Evolutionary conservation across 2,797 vertebrate species (phyloP).

Genomic region (Tinamus major): DNA sequence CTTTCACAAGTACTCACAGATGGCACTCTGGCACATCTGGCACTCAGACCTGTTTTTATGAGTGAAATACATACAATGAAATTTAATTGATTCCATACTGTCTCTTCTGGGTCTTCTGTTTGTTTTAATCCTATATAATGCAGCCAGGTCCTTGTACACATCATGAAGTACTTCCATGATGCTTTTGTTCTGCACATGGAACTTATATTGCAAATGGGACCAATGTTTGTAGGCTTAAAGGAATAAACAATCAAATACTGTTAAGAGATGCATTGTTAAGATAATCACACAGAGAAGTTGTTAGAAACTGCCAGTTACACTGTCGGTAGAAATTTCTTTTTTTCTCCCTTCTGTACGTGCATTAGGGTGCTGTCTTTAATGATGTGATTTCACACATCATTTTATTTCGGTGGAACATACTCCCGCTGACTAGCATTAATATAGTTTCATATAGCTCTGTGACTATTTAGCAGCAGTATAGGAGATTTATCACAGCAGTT

Average conservation of each 20-base stretch:
- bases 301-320: not conserved
- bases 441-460: not conserved
- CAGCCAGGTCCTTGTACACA: not conserved
- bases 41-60: not conserved
- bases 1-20: not conserved
- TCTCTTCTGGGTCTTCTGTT: not conserved
- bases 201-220: not conserved
- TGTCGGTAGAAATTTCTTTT: not conserved
- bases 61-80: not conserved
- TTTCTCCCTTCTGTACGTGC: not conserved
- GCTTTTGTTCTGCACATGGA: not conserved
- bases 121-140: not conserved
- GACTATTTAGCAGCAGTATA: not conserved
- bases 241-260: not conserved
- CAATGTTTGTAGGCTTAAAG: not conserved
- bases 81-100: not conserved
- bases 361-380: not conserved
- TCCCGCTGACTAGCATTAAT: fast-evolving
- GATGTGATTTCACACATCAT: not conserved
- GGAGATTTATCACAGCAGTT: not conserved
- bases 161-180: not conserved
- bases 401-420: not conserved
- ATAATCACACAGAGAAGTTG: not conserved
- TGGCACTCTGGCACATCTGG: not conserved
- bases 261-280: not conserved